phyloP scores from a whole-genome alignment of 2,888 invertebrate genomes.

The Molanna angustata region DNA sequence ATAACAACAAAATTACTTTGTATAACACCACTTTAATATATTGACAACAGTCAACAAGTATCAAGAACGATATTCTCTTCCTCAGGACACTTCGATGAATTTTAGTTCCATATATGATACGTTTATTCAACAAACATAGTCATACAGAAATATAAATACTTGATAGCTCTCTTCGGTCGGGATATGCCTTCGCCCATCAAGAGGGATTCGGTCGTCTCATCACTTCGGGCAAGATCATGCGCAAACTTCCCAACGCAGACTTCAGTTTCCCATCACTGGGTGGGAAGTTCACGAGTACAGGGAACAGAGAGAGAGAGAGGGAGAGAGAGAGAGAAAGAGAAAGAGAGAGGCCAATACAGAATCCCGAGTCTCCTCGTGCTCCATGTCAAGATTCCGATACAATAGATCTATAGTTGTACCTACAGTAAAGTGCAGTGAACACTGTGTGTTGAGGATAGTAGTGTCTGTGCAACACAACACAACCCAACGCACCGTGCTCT shows the following conservation, averaged over 20 bases:
- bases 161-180: slow-evolving; percentile 89
- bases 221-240: slow-evolving; percentile 96
- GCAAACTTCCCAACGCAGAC: slow-evolving; percentile 75
- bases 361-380: slow-evolving; percentile 47
- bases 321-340: slow-evolving; percentile 39
- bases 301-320: slow-evolving; percentile 44
- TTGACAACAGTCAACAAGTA: no score
- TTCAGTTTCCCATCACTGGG: slow-evolving; percentile 69
- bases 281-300: slow-evolving; percentile 46
- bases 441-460: no score
- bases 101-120: no score
- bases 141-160: no score
- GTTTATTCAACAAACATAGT: no score
- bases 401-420: slow-evolving; percentile 70
- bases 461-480: no score
- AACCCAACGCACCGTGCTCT: no score
- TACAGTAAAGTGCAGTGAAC: no score
- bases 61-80: no score
- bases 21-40: no score
- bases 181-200: slow-evolving; percentile 98
- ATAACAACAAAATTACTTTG: no score
- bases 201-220: slow-evolving; percentile 97
- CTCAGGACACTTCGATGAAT: no score
- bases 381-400: slow-evolving; percentile 73
- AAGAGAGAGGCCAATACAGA: slow-evolving; percentile 39